Evolutionary conservation across 2,113 vertebrate genomes (phyloP).

Genomic region (Orientallactaga bullata): DNA sequence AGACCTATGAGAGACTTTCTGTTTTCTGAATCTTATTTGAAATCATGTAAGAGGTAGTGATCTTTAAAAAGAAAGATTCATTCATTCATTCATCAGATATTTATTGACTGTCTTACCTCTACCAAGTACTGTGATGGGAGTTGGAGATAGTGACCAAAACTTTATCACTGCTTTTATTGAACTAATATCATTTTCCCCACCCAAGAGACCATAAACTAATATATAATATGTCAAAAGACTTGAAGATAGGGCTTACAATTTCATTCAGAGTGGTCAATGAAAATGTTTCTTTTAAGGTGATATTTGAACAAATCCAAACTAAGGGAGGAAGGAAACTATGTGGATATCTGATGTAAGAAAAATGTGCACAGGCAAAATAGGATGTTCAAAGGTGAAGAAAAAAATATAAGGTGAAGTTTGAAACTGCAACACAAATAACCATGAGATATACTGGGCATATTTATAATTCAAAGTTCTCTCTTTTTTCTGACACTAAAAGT

Average conservation of each 20-base stretch:
- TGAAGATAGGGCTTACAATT: not conserved
- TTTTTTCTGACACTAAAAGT: not conserved
- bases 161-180: not conserved
- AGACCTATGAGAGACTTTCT: not conserved
- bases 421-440: not conserved
- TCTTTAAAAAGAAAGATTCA: not conserved
- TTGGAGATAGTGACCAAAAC: no score
- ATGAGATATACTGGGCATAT: not conserved
- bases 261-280: not conserved
- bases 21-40: not conserved
- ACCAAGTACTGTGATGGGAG: not conserved
- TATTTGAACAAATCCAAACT: not conserved
- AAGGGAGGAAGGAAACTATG: not conserved
- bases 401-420: not conserved
- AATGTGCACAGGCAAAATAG: not conserved
- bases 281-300: not conserved
- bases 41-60: not conserved
- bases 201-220: not conserved
- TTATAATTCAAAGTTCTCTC: not conserved
- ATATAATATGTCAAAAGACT: not conserved
- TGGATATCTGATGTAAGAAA: not conserved
- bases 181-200: not conserved
- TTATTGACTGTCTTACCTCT: not conserved
- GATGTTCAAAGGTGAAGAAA: not conserved
- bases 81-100: not conserved